phyloP scores from a whole-genome alignment of 2,797 vertebrate genomes.

The Periparus ater region DNA sequence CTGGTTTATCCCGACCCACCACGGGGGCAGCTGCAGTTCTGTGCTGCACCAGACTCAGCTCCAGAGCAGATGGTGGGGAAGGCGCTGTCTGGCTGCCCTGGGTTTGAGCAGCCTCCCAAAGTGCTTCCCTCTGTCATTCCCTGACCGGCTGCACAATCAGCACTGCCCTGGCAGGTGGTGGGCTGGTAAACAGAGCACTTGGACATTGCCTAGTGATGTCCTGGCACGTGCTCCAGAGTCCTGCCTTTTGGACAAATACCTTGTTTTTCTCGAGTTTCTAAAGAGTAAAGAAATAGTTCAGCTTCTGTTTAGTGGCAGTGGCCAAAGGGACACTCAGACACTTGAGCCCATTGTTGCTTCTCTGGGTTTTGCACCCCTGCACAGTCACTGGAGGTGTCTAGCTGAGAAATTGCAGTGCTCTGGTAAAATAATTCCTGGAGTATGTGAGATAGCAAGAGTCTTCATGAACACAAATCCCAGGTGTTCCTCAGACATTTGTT shows the following conservation, averaged over 20 bases:
- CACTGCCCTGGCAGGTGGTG: not conserved
- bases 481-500: not conserved
- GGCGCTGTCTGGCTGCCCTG: not conserved
- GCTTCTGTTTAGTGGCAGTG: not conserved
- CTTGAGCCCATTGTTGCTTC: not conserved
- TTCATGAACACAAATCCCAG: not conserved
- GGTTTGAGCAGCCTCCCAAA: not conserved
- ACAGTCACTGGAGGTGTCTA: not conserved
- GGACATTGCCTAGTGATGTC: not conserved
- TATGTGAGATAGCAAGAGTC: not conserved
- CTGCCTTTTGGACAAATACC: not conserved
- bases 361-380: not conserved
- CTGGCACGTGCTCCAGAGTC: not conserved
- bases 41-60: not conserved
- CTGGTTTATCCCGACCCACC: not conserved
- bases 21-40: not conserved
- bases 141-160: not conserved
- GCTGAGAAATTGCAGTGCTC: not conserved
- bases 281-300: not conserved
- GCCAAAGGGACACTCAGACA: not conserved
- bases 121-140: not conserved
- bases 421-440: not conserved
- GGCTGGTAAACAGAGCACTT: constrained; percentile 39
- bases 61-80: not conserved
- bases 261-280: not conserved